A percentile compares a stretch with the other conserved stretches of the same genome.
Evolutionary conservation across 2,113 vertebrate genomes (phyloP).

Genomic region (Entosphenus tridentatus): DNA sequence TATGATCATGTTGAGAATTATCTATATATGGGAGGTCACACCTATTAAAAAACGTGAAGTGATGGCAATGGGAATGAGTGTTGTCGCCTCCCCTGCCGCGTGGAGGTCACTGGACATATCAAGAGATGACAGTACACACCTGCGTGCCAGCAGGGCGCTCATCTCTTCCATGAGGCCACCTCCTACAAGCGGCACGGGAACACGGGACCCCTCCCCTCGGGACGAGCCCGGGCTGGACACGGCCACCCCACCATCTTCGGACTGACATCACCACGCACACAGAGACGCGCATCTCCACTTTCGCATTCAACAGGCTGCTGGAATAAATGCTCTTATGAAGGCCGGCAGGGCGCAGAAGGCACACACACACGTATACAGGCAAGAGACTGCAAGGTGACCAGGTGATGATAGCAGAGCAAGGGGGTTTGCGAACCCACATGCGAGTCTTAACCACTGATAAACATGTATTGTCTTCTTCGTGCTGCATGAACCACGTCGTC

Average conservation of each 20-base stretch:
- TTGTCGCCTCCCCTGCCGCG: no score
- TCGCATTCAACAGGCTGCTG: not conserved
- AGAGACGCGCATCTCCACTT: not conserved
- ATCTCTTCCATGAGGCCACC: conserved; percentile 82
- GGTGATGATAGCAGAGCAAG: not conserved
- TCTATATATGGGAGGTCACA: no score
- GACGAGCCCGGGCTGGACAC: not conserved
- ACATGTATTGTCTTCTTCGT: not conserved
- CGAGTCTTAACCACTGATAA: not conserved
- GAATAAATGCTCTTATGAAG: not conserved
- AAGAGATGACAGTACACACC: conserved; percentile 22
- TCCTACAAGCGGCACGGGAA: conserved; percentile 26
- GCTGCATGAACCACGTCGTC: not conserved
- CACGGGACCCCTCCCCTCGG: not conserved
- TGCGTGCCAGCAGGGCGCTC: conserved; percentile 90
- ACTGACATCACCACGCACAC: not conserved
- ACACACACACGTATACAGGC: not conserved
- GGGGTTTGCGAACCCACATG: not conserved
- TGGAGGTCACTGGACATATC: no score
- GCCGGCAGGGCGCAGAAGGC: not conserved
- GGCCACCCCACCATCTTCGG: conserved; percentile 2
- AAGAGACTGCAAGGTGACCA: not conserved
- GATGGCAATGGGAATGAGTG: no score
- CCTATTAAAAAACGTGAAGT: no score
- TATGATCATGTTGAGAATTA: no score